phyloP scores from a whole-genome alignment of 2,888 invertebrate genomes.

The Nasonovia ribisnigri region DNA sequence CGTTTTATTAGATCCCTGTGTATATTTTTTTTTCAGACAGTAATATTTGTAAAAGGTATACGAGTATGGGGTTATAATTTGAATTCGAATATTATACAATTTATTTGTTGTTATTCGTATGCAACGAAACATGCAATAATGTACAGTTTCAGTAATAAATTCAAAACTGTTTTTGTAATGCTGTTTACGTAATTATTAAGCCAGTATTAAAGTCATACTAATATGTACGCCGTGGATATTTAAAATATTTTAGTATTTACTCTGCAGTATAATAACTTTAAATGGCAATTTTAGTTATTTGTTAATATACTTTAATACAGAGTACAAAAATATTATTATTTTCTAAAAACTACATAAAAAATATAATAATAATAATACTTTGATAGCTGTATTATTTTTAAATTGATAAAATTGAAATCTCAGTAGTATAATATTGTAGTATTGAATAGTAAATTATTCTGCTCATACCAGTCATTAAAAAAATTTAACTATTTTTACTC shows the following conservation, averaged over 20 bases:
- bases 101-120: neutral
- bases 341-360: neutral
- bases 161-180: neutral
- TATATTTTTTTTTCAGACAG: constrained; percentile 17
- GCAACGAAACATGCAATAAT: neutral
- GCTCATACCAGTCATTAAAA: neutral
- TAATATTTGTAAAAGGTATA: constrained; percentile 70
- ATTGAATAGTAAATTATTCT: neutral
- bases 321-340: neutral
- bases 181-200: neutral
- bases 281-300: neutral
- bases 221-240: neutral
- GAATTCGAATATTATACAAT: neutral
- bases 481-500: neutral
- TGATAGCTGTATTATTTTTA: neutral
- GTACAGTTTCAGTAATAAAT: neutral
- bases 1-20: neutral
- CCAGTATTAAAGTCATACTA: neutral
- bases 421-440: neutral
- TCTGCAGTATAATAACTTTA: neutral
- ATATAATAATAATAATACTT: neutral
- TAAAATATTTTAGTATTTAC: neutral
- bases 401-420: neutral
- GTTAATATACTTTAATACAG: neutral
- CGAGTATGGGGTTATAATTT: neutral